A percentile compares a stretch with the other conserved stretches of the same genome.
phyloP scores from a whole-genome alignment of 2,888 invertebrate genomes.

The Eupithecia exiguata region DNA sequence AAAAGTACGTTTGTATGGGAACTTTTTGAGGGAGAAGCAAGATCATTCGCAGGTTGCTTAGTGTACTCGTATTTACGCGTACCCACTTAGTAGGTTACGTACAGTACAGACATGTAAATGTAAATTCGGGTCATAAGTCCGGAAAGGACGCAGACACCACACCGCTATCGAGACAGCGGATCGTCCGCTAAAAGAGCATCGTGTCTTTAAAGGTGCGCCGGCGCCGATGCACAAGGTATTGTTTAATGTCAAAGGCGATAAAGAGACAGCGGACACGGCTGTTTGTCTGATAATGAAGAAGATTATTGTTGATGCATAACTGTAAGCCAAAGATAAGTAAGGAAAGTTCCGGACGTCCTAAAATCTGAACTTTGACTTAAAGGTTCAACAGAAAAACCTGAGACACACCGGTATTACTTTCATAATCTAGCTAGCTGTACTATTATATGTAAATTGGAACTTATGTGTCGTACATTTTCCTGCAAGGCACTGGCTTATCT shows the following conservation, averaged over 20 bases:
- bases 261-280: constrained; percentile 37
- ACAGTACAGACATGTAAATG: not conserved
- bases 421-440: not conserved
- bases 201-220: constrained; percentile 39
- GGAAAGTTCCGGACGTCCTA: not conserved
- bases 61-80: not conserved
- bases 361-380: not conserved
- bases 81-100: not conserved
- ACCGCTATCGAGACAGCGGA: constrained; percentile 16
- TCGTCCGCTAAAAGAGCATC: constrained; percentile 25
- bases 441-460: constrained; percentile 3
- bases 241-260: constrained; percentile 34
- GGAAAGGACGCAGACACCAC: constrained; percentile 11
- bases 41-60: not conserved
- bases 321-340: constrained; percentile 23
- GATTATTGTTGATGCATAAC: constrained; percentile 28
- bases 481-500: constrained; percentile 11
- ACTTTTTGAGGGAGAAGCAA: not conserved
- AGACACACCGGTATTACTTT: not conserved
- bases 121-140: constrained; percentile 13
- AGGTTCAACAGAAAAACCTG: not conserved
- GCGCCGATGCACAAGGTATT: constrained; percentile 40
- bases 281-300: constrained; percentile 36
- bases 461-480: constrained; percentile 6
- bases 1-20: no score